phyloP scores from a whole-genome alignment of 2,797 vertebrate genomes.

The Cheirogaleus major region DNA sequence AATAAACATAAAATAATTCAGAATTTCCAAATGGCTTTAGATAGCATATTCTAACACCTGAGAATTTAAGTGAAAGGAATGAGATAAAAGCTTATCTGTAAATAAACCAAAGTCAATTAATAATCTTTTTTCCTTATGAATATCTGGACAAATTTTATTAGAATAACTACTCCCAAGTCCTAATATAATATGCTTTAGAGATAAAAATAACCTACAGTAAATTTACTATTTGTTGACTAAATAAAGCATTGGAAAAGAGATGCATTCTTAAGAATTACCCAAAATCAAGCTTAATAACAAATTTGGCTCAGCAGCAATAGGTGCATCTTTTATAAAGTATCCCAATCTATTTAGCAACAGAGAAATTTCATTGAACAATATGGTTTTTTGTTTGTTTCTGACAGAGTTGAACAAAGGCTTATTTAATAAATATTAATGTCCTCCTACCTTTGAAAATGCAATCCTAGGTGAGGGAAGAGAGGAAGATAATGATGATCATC shows the following conservation, averaged over 20 bases:
- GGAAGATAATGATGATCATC: background rate
- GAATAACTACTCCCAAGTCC: background rate
- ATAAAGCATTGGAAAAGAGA: background rate
- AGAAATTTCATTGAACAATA: slow-evolving; percentile 4
- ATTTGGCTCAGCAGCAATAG: background rate
- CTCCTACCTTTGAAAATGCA: background rate
- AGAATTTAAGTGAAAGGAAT: background rate
- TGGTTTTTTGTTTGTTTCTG: background rate
- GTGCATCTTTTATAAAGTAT: background rate
- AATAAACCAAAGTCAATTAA: slow-evolving; percentile 23
- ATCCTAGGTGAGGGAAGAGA: background rate
- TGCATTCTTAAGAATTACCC: background rate
- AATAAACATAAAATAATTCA: slow-evolving; percentile 37
- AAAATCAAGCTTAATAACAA: background rate
- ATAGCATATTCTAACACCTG: background rate
- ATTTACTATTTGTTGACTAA: background rate
- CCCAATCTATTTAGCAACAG: background rate
- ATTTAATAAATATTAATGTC: background rate
- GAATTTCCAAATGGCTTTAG: background rate
- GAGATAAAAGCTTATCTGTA: background rate
- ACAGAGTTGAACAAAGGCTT: background rate
- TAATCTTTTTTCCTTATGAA: slow-evolving; percentile 8
- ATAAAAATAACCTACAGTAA: slow-evolving; percentile 15
- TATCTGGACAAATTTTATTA: slow-evolving; percentile 23
- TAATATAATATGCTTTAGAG: background rate